A percentile compares a stretch with the other conserved stretches of the same genome.
Evolutionary conservation across 2,113 vertebrate genomes (phyloP).

Genomic region (Pelusios castaneus): DNA sequence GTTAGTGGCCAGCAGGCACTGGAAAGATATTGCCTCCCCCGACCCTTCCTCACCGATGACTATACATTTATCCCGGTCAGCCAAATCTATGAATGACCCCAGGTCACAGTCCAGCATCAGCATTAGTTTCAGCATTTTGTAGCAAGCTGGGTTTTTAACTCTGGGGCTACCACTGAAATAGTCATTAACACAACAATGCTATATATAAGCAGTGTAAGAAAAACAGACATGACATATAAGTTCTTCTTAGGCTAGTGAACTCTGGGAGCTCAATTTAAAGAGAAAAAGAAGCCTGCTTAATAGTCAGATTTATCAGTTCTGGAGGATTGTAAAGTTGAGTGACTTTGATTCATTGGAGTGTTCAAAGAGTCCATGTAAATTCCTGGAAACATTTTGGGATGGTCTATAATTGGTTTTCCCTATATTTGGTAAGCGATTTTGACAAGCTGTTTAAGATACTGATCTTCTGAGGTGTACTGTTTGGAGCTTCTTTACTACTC

Average conservation of each 20-base stretch:
- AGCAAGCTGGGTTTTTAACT: rapidly evolving
- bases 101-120: not conserved
- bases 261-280: constrained; percentile 7
- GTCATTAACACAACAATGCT: rapidly evolving
- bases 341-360: constrained; percentile 41
- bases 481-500: not conserved
- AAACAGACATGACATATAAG: not conserved
- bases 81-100: not conserved
- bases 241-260: constrained; percentile 16
- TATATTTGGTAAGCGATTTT: constrained; percentile 60
- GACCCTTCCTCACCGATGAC: not conserved
- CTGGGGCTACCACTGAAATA: rapidly evolving
- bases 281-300: constrained; percentile 37
- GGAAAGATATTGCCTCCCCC: not conserved
- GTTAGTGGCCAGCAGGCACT: rapidly evolving
- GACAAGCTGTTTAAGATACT: constrained; percentile 63
- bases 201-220: rapidly evolving
- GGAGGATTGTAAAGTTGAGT: constrained; percentile 8
- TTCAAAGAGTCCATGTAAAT: constrained; percentile 37
- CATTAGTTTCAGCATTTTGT: rapidly evolving
- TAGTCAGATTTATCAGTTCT: constrained; percentile 39
- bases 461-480: constrained; percentile 28
- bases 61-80: not conserved
- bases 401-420: constrained; percentile 17
- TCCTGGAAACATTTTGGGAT: constrained; percentile 43